Conservation (phyloP, 2,113 vertebrate species). For the Dicerorhinus sumatrensis region DNA sequence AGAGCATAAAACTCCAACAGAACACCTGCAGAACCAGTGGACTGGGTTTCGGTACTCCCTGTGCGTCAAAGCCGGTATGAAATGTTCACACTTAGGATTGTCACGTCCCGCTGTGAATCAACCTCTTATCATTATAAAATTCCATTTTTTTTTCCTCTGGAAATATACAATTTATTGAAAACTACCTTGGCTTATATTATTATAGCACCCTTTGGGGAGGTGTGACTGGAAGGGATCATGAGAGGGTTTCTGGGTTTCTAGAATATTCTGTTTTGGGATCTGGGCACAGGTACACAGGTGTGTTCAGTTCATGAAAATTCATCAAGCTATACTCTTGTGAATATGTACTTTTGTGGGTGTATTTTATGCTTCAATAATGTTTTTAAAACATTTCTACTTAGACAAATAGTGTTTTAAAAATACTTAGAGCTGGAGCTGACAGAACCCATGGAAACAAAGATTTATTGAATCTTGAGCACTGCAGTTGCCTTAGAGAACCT, state of each 20-base stretch:
- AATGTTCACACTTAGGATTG: background rate
- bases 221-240: background rate
- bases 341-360: background rate
- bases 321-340: background rate
- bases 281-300: background rate
- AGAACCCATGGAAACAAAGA: background rate
- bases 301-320: background rate
- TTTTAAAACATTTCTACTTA: background rate
- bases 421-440: background rate
- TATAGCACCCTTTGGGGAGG: too few species aligned
- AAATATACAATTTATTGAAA: background rate
- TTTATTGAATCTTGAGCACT: background rate
- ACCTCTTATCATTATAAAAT: background rate
- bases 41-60: too few species aligned
- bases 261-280: background rate
- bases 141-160: accelerated
- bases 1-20: background rate
- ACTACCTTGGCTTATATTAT: background rate
- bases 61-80: background rate
- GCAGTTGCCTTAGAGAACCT: background rate
- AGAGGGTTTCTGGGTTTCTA: background rate
- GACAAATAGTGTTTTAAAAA: background rate
- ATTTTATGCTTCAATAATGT: background rate
- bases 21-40: background rate
- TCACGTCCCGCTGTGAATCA: background rate